A percentile compares a stretch with the other conserved stretches of the same genome.
These are phyloP conservation scores for Mellivora capensis DNA, from an alignment of 2,113 vertebrate genomes.

Conservation along the genomic window DNA sequence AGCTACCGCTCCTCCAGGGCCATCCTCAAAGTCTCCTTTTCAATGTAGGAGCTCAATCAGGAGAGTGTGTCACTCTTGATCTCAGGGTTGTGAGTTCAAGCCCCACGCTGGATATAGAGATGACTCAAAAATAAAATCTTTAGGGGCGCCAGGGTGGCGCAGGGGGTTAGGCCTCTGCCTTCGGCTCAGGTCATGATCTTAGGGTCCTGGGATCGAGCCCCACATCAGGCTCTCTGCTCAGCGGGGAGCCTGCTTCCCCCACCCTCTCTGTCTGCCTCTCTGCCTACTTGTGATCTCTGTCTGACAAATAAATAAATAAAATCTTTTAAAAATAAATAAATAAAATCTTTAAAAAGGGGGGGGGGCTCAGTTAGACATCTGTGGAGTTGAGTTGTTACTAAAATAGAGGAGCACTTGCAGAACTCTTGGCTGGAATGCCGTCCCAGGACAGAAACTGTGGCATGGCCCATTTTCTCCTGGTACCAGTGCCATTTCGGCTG, in stretches of 20 bases:
- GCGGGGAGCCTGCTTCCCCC: no score
- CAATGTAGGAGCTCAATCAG: neutral
- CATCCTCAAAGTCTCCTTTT: neutral
- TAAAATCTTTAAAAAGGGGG: neutral
- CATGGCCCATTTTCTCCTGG: neutral
- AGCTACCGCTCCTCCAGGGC: neutral
- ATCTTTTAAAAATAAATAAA: no score
- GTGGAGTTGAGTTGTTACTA: neutral
- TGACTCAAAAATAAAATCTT: neutral
- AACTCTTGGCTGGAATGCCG: neutral
- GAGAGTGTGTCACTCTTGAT: neutral
- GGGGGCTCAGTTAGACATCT: neutral
- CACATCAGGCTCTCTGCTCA: no score
- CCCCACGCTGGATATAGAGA: neutral
- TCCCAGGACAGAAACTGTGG: constrained; percentile 8
- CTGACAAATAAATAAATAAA: no score
- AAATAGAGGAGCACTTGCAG: constrained; percentile 2
- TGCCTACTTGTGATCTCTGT: no score
- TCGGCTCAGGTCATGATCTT: no score
- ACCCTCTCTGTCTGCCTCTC: no score
- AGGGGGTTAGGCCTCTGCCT: no score
- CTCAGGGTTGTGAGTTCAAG: neutral
- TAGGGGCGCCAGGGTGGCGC: no score
- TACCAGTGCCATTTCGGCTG: neutral
- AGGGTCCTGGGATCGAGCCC: no score